Conservation (phyloP, 2,113 vertebrate genomes). For the Vidua chalybeata region DNA sequence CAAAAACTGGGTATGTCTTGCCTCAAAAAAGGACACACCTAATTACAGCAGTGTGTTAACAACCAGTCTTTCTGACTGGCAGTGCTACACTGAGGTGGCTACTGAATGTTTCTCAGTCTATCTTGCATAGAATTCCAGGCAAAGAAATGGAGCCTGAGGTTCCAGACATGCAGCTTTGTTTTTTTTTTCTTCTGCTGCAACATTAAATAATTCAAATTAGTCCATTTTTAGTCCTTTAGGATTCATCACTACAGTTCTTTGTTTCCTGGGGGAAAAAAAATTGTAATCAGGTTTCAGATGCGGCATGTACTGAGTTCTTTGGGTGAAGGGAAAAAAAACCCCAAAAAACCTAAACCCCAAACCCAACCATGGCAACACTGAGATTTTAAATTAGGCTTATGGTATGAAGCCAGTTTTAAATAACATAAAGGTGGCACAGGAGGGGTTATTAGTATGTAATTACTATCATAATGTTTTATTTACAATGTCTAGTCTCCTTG, state of each 20-base stretch:
- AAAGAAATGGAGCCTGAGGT: not conserved
- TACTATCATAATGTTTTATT: slow-evolving; percentile 30
- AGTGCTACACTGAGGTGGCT: not conserved
- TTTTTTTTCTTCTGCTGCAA: not conserved
- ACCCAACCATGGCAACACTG: not conserved
- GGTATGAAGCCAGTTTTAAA: not conserved
- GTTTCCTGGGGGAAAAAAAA: not conserved
- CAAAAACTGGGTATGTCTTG: not conserved
- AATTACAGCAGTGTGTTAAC: not conserved
- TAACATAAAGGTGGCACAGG: not conserved
- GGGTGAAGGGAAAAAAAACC: accelerated
- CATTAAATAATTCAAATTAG: not conserved
- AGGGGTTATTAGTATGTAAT: slow-evolving; percentile 4
- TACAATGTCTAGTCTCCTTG: slow-evolving; percentile 9
- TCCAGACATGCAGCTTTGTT: not conserved
- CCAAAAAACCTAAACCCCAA: not conserved
- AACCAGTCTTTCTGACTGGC: not conserved
- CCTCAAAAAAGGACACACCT: not conserved
- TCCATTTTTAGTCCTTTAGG: not conserved
- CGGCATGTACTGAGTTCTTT: not conserved
- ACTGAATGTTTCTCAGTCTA: not conserved
- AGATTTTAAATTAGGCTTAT: not conserved
- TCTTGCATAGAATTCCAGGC: not conserved
- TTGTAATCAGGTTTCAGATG: not conserved
- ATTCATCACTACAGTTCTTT: not conserved